Evolutionary conservation across 1,140 invertebrate species (phyloP), one percentile per base, ranked within the genome.

Genomic region (Ceratina japonica): DNA sequence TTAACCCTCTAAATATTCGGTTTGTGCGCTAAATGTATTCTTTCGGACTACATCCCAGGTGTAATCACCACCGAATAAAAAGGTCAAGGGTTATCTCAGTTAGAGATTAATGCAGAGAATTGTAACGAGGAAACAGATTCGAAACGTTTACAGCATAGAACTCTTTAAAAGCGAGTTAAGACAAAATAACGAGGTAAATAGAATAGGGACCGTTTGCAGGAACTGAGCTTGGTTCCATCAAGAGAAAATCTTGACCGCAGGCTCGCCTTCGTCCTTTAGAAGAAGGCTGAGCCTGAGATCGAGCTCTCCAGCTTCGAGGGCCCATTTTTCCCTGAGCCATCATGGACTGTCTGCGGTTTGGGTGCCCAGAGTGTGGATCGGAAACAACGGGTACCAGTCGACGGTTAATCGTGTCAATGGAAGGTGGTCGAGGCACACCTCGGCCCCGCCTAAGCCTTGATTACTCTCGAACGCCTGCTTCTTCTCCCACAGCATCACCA

Each of bases 311-410:
- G 92, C 91, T 80, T 93, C 91, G 65, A 92, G 89, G 80, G 91
- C 91, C 91, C 92, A 92, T 84, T 92, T 92, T 93, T 92, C 91
- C 87, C 89, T 89, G 77, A 93, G 86, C 92, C 91, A 93, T 95
- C 94, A 95, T 92, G 95, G 95, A 76, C 95, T 96, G 88, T 96
- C 95, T 76, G 95, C 95, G 22, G 94, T 95, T 81, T 95, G 95
- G 13, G 94, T 94, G 62, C 94, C 94, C 24, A 95, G 92, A 49
- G 94, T 95, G 86, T 96, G 95, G 82, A 96, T 96, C 12, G 97
- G 96, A 91, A 97, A 97, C 68, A 98, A 93, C 81, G 96, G 96
- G 92, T 98, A 98, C 97, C 97, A 98, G 58, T 96, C 96, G 72
- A 95, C 95, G 27, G 95, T 96, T 64, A 96, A 93, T 88, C 96